Evolutionary conservation across 2,113 vertebrate genomes (phyloP).

Genomic region (Trogon melanurus): DNA sequence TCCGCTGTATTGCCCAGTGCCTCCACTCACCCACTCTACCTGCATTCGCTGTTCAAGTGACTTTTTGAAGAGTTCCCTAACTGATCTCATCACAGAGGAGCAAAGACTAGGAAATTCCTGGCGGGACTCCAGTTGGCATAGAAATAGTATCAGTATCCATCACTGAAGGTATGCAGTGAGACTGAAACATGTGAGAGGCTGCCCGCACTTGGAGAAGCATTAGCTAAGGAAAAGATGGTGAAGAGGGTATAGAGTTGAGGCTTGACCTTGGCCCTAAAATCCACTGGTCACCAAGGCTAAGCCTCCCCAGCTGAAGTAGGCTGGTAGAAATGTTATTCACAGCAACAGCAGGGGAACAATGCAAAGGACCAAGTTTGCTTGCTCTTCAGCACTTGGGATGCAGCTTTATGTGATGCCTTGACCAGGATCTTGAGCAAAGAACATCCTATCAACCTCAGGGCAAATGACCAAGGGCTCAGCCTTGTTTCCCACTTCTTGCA

Average conservation of each 20-base stretch:
- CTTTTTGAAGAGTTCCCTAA: neutral
- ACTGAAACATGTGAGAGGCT: neutral
- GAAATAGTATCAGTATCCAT: neutral
- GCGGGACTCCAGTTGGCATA: neutral
- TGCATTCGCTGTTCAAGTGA: neutral
- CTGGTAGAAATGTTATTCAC: neutral
- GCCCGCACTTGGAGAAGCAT: neutral
- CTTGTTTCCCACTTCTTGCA: neutral
- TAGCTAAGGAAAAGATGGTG: neutral
- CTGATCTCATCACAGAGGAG: neutral
- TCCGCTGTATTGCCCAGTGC: neutral
- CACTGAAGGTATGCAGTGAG: neutral
- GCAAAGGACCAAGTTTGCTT: neutral
- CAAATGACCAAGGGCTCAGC: neutral
- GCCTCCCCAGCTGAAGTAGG: neutral
- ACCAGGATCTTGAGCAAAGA: neutral
- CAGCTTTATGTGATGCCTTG: neutral
- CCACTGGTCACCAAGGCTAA: neutral
- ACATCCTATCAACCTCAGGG: neutral
- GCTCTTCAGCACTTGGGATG: neutral
- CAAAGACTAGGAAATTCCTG: neutral
- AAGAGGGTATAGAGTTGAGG: neutral
- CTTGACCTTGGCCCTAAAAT: neutral
- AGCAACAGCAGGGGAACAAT: neutral
- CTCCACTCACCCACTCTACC: rapidly evolving